Percentiles rank a stretch among this genome's conserved stretches.
Conservation (phyloP, 2,113 vertebrate genomes). For the Dissostichus mawsoni region DNA sequence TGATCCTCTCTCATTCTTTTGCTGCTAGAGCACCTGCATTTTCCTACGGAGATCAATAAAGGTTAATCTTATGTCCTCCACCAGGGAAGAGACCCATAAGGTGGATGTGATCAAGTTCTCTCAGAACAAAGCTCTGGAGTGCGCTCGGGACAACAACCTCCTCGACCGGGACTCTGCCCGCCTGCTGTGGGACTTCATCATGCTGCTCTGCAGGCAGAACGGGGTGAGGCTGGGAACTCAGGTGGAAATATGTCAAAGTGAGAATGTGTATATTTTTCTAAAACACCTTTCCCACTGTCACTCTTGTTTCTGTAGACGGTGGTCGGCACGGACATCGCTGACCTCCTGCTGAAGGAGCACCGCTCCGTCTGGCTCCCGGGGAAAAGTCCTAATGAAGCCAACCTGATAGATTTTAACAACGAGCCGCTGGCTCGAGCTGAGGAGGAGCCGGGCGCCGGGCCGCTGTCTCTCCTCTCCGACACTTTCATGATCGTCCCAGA, state of each 20-base stretch:
- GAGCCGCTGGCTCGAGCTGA: constrained; percentile 90
- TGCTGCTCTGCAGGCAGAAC: constrained; percentile 95
- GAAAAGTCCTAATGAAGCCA: constrained; percentile 96
- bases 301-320: constrained; percentile 87
- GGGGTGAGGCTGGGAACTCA: constrained; percentile 84
- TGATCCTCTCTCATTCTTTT: no score
- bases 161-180: constrained; percentile 94
- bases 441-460: constrained; percentile 91
- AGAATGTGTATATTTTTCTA: not conserved
- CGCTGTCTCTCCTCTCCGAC: constrained; percentile 92
- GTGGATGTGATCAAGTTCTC: constrained; percentile 99
- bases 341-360: constrained; percentile 94
- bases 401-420: constrained; percentile 96
- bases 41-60: no score
- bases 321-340: constrained; percentile 96
- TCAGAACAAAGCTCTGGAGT: constrained; percentile 92
- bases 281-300: not conserved
- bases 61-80: constrained; percentile 58
- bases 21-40: no score
- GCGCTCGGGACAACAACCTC: constrained; percentile 88
- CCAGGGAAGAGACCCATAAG: constrained; percentile 97
- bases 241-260: not conserved
- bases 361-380: constrained; percentile 96
- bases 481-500: constrained; percentile 83
- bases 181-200: constrained; percentile 96